A percentile compares a stretch with the other conserved stretches of the same genome.
phyloP scores from a whole-genome alignment of 2,797 vertebrate species.

The Leptatherina wallacei region DNA sequence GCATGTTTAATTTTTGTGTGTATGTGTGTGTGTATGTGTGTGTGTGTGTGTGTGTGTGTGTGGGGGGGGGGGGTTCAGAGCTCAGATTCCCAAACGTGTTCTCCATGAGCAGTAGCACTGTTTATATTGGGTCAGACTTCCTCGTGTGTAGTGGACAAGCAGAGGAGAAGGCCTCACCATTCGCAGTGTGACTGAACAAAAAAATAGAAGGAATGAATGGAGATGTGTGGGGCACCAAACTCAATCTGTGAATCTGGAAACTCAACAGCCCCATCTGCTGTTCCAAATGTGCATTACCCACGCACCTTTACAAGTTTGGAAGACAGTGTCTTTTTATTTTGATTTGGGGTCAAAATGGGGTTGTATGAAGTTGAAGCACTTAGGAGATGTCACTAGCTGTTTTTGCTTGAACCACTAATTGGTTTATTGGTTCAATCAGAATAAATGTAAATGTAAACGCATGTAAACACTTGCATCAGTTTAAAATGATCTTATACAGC shows the following conservation, averaged over 20 bases:
- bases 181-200: slow-evolving; percentile 66
- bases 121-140: slow-evolving; percentile 14
- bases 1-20: not conserved
- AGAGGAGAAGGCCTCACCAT: slow-evolving; percentile 52
- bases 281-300: not conserved
- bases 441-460: not conserved
- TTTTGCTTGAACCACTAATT: not conserved
- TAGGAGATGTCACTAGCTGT: not conserved
- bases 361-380: too few relatives aligned
- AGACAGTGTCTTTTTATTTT: not conserved
- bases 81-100: slow-evolving; percentile 3
- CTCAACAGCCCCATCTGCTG: slow-evolving; percentile 87
- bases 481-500: too few relatives aligned
- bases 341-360: not conserved
- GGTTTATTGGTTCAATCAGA: not conserved
- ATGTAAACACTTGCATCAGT: too few relatives aligned
- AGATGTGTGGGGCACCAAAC: not conserved
- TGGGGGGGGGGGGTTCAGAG: not conserved
- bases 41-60: too few relatives aligned
- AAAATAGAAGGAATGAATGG: slow-evolving; percentile 66
- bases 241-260: slow-evolving; percentile 53
- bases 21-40: too few relatives aligned
- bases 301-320: not conserved
- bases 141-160: slow-evolving; percentile 16
- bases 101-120: slow-evolving; percentile 4